Base-by-base conservation (phyloP, 2,888 invertebrate genomes). In the Merodon equestris region DNA sequence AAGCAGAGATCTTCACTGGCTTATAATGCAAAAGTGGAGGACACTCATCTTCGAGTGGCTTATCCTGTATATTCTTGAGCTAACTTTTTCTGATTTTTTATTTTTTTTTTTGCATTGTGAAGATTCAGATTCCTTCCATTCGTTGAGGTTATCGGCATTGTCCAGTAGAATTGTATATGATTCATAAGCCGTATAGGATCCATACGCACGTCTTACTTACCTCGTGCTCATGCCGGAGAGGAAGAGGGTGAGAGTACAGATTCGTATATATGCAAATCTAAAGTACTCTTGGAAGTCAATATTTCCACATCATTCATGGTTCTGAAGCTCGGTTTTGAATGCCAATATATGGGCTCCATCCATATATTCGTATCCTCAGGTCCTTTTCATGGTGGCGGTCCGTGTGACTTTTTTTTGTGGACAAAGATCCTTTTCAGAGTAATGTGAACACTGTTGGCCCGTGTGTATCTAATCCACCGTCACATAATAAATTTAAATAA, bases 401-500 rank as follows among this genome's bases (percentile, higher is more conserved):
- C 7, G 2, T 7, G 2, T 27, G 27, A 2, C 7, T 27, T 27
- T 7, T 27, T 27, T 27, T 2, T 27, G 27, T 27, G 27, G 27
- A 4, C 3, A 27, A 7, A 27, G 27, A 7, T 27, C 27, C 27
- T 27, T 27, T 27, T 27, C 27, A 27, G 7, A 7, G 27, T 27
- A 27, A 27, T 27, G 27, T 17, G 40, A 9, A 18, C 13, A 17
- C 7, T 12, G 13, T 19, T 15, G 14, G 44, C 19, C 10, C 13
- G 14, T 13, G 27, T 27, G 9, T 40, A 58, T 51, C 51, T 58
- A 38, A 50, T 45, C 67, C 63, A 42, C 56, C 48, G 17, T 53
- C 75, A 71, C 66, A 71, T 66, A 71, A 66, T 66, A 76, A 76
- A 76, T 76, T 71, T 71, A 45, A 76, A 66, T 71, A 71, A 76